Evolutionary conservation across 2,113 vertebrate species (phyloP), one percentile per base, ranked within the genome.

Genomic region (Merops nubicus): DNA sequence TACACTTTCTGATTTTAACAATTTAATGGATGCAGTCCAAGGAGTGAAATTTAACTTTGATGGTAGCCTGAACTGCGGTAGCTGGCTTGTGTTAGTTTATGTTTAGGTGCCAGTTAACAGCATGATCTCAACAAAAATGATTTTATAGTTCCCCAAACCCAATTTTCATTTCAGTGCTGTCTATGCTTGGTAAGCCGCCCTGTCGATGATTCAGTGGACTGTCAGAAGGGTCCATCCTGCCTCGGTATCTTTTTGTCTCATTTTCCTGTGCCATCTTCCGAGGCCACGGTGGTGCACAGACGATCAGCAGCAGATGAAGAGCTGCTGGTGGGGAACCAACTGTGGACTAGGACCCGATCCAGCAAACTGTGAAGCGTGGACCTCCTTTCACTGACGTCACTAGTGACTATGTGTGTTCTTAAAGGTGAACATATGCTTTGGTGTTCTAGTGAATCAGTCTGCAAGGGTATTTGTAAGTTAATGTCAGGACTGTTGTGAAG

Each of bases 341-440:
- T 82, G 89, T 63, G 81, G 87, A 6, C 43, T 64, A 91, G 90
- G 89, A 93, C n/a, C 62, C 33, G 87, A 75, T 96, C 94, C 93
- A 96, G 73, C 65, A 87, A 89, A 48, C 75, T 60, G 23, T 77
- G 59, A 36, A 50, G 77, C 51, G 6, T 2, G 65, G 73, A 36
- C 73, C 45, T 80, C 2, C 4, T 48, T 64, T 26, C 15, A 1
- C 19, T 91, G 64, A 72, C 15, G 15, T 95, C 91, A 94, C 7
- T 31, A 1, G 1, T 43, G 74, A 81, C 74, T 78, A 11, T 64
- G 6, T 54, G 83, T 38, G 36, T 77, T 89, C 51, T 76, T 94
- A 77, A 72, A 96, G 91, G 74, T 85, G 89, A 89, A 64, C 93
- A 78, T 75, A 85, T 25, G 80, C 80, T 83, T 75, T 47, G 51